phyloP scores from a whole-genome alignment of 2,888 invertebrate genomes.

The Furcula furcula region DNA sequence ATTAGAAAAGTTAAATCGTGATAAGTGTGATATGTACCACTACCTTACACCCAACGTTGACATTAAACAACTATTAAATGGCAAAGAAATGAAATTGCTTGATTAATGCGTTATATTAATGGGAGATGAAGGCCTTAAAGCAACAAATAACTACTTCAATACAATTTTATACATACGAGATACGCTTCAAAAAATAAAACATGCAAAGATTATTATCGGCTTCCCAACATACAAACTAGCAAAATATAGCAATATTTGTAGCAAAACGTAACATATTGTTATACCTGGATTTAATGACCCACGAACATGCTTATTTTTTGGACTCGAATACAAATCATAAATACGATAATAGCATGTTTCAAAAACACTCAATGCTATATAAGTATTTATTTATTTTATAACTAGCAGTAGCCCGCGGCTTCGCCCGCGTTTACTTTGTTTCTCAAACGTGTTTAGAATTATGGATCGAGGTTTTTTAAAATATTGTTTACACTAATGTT shows the following conservation, averaged over 20 bases:
- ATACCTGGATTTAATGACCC: not conserved
- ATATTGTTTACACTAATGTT: too few species aligned
- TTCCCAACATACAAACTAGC: slow-evolving; percentile 1
- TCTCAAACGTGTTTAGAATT: too few species aligned
- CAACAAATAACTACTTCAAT: not conserved
- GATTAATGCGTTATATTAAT: slow-evolving; percentile 4
- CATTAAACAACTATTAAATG: slow-evolving; percentile 1
- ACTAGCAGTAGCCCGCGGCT: too few species aligned
- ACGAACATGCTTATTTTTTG: slow-evolving; percentile 1
- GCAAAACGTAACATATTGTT: not conserved
- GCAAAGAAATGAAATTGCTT: slow-evolving; percentile 1
- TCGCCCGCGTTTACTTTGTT: too few species aligned
- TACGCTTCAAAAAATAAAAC: not conserved
- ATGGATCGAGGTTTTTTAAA: too few species aligned
- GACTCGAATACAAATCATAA: not conserved
- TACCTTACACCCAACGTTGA: slow-evolving; percentile 5
- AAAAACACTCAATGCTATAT: not conserved
- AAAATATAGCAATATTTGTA: not conserved
- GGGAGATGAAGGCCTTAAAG: slow-evolving; percentile 2
- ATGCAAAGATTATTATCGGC: slow-evolving; percentile 1
- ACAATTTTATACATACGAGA: not conserved
- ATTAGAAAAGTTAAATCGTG: slow-evolving; percentile 1
- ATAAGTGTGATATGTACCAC: slow-evolving; percentile 2
- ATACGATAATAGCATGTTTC: slow-evolving; percentile 1
- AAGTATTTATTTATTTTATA: too few species aligned